Conservation (phyloP, 2,113 vertebrate genomes). For the Plecotus auritus region DNA sequence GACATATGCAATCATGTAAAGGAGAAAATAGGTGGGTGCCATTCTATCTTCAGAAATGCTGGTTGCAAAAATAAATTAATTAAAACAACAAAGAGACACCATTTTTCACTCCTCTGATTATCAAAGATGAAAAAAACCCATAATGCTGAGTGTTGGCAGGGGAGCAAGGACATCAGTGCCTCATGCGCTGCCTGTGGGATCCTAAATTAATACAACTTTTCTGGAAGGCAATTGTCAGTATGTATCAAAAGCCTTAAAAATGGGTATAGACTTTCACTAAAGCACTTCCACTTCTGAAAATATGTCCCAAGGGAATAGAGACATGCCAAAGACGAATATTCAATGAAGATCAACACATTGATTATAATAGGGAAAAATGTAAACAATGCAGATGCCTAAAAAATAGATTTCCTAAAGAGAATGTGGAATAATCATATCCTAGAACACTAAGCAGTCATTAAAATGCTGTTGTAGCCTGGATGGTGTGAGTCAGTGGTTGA, state of each 20-base stretch:
- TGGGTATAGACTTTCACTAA: neutral
- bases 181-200: neutral
- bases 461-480: neutral
- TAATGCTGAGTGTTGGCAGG: constrained; percentile 3
- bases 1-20: neutral
- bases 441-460: neutral
- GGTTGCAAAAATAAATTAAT: constrained; percentile 50
- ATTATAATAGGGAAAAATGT: neutral
- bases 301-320: neutral
- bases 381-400: neutral
- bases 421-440: neutral
- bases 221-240: constrained; percentile 33
- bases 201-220: constrained; percentile 52
- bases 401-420: neutral
- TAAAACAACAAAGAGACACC: constrained; percentile 53
- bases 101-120: constrained; percentile 53
- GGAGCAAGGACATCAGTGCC: neutral
- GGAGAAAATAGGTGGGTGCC: neutral
- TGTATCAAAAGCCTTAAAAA: constrained; percentile 39
- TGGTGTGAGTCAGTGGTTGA: too few relatives aligned
- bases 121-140: constrained; percentile 58
- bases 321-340: neutral
- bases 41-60: constrained; percentile 8
- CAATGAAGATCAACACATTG: neutral
- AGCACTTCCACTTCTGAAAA: constrained; percentile 32